phyloP scores from a whole-genome alignment of 2,888 invertebrate species.

The Acleris sparsana region DNA sequence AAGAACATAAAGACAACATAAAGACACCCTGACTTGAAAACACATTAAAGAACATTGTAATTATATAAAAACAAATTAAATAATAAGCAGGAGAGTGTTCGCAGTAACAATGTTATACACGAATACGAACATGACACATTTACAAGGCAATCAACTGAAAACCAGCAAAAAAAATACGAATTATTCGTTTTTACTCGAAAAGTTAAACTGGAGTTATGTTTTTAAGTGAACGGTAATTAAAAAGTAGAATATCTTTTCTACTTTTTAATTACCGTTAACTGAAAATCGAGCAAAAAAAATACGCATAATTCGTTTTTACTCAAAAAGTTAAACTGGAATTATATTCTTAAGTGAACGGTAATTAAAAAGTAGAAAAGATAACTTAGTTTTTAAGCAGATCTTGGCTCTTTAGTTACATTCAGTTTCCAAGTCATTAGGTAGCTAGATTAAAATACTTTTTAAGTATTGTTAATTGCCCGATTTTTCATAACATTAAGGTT shows the following conservation, averaged over 20 bases:
- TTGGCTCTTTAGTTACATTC: conserved; percentile 18
- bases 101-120: too few relatives aligned
- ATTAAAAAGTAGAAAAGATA: neutral
- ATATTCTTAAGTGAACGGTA: neutral
- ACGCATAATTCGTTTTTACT: neutral
- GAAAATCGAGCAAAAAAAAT: too few relatives aligned
- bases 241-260: too few relatives aligned
- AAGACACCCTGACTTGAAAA: too few relatives aligned
- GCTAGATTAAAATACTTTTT: conserved; percentile 9
- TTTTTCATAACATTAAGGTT: conserved; percentile 34
- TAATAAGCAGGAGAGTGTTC: too few relatives aligned
- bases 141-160: too few relatives aligned
- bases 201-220: neutral
- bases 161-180: too few relatives aligned
- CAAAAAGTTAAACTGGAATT: neutral
- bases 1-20: too few relatives aligned
- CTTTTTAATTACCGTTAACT: too few relatives aligned
- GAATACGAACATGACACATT: too few relatives aligned
- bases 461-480: conserved; percentile 10
- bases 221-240: conserved; percentile 2
- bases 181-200: neutral
- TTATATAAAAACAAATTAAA: too few relatives aligned
- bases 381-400: conserved; percentile 9
- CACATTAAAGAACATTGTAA: too few relatives aligned
- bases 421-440: conserved; percentile 26